These are phyloP conservation scores for Papilio gigon DNA, from an alignment of 2,888 invertebrate genomes.

Conservation along the genomic window DNA sequence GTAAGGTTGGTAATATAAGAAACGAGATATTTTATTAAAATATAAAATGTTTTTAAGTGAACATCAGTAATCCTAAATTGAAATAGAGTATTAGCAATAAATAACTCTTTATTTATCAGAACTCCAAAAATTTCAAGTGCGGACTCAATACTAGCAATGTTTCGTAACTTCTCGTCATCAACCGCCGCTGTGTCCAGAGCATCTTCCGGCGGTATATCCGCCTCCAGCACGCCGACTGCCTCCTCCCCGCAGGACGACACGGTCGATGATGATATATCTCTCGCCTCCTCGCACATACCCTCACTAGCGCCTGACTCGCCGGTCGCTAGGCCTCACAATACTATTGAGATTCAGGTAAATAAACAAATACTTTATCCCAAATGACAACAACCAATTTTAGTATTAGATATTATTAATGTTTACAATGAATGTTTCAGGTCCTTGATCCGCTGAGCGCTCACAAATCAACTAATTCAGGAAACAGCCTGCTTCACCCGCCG, in stretches of 20 bases:
- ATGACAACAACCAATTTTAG: background rate
- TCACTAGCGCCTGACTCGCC: slow-evolving; percentile 86
- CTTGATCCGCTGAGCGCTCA: slow-evolving; percentile 86
- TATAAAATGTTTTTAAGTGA: background rate
- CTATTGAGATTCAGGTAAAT: slow-evolving; percentile 75
- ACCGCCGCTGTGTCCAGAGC: slow-evolving; percentile 83
- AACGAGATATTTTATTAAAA: background rate
- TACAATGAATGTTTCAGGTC: slow-evolving; percentile 67
- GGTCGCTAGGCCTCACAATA: slow-evolving; percentile 70
- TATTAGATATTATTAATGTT: background rate
- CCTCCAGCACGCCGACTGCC: slow-evolving; percentile 87
- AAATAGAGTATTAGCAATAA: slow-evolving; percentile 20
- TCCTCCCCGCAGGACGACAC: slow-evolving; percentile 89
- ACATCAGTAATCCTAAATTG: background rate
- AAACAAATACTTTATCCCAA: background rate
- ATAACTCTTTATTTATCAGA: slow-evolving; percentile 54
- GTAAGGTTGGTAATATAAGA: slow-evolving; percentile 48
- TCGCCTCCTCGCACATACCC: slow-evolving; percentile 84
- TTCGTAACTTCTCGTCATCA: slow-evolving; percentile 87
- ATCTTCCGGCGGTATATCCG: slow-evolving; percentile 84
- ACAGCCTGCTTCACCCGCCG: slow-evolving; percentile 86
- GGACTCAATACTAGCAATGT: slow-evolving; percentile 90
- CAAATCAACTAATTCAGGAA: slow-evolving; percentile 79
- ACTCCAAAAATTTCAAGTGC: slow-evolving; percentile 88
- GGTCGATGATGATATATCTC: slow-evolving; percentile 86